A percentile compares a stretch with the other conserved stretches of the same genome.
Evolutionary conservation across 1,140 invertebrate genomes (phyloP).

Genomic region (Aricia agestis): DNA sequence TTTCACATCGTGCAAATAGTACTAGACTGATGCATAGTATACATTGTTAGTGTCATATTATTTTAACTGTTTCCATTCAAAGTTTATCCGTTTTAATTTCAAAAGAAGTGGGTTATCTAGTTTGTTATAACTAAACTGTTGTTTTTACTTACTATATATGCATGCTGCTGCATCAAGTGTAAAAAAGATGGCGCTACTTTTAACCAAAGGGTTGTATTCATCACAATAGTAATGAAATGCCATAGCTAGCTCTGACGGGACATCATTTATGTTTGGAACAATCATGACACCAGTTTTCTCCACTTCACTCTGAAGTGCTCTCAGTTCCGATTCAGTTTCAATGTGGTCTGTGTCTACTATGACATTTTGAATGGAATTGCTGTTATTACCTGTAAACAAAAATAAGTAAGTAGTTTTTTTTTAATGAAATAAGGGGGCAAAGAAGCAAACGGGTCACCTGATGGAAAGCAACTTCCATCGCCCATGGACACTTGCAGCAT

Average conservation of each 20-base stretch:
- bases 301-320: slow-evolving; percentile 47
- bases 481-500: no score
- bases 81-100: no score
- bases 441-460: no score
- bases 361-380: slow-evolving; percentile 32
- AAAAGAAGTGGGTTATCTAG: no score
- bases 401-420: background rate
- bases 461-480: no score
- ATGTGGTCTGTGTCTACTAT: slow-evolving; percentile 43
- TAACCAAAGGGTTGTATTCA: slow-evolving; percentile 69
- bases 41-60: no score
- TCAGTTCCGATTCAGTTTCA: slow-evolving; percentile 59
- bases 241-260: slow-evolving; percentile 68
- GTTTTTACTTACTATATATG: slow-evolving; percentile 23
- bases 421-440: no score
- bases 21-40: no score
- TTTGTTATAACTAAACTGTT: no score
- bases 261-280: slow-evolving; percentile 63
- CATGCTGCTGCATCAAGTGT: slow-evolving; percentile 65
- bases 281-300: slow-evolving; percentile 60
- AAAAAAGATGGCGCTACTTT: slow-evolving; percentile 72
- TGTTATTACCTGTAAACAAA: slow-evolving; percentile 51
- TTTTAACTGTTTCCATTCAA: no score
- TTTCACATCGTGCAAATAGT: no score
- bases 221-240: slow-evolving; percentile 77